These are phyloP conservation scores for Psilopsiagon aymara DNA, from an alignment of 2,113 vertebrate species.

Conservation along the genomic window DNA sequence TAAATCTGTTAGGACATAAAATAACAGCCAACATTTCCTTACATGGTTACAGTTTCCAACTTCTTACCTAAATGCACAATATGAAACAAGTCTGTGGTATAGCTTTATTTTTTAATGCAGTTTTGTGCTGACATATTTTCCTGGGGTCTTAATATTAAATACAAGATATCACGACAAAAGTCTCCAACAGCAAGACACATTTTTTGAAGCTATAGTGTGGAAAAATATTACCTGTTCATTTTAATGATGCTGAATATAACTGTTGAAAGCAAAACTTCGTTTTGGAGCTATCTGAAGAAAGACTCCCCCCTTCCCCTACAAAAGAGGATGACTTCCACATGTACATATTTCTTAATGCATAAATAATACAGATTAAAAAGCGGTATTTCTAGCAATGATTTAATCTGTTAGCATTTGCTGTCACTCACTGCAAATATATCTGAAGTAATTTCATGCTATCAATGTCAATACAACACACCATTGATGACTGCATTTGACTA, in stretches of 20 bases:
- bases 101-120: background rate
- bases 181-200: background rate
- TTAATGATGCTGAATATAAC: background rate
- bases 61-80: background rate
- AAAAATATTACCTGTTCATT: background rate
- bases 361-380: background rate
- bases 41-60: background rate
- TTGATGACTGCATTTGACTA: background rate
- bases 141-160: background rate
- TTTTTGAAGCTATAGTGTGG: background rate
- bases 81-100: background rate
- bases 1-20: background rate
- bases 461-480: background rate
- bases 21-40: constrained; percentile 3
- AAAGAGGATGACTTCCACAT: background rate
- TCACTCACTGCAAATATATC: background rate
- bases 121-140: background rate
- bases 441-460: background rate
- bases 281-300: background rate
- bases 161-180: background rate
- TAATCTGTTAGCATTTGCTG: background rate
- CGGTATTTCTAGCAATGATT: background rate
- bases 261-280: background rate
- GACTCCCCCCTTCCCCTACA: background rate
- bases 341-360: background rate